phyloP scores from a whole-genome alignment of 2,113 vertebrate genomes.

The Panthera uncia region DNA sequence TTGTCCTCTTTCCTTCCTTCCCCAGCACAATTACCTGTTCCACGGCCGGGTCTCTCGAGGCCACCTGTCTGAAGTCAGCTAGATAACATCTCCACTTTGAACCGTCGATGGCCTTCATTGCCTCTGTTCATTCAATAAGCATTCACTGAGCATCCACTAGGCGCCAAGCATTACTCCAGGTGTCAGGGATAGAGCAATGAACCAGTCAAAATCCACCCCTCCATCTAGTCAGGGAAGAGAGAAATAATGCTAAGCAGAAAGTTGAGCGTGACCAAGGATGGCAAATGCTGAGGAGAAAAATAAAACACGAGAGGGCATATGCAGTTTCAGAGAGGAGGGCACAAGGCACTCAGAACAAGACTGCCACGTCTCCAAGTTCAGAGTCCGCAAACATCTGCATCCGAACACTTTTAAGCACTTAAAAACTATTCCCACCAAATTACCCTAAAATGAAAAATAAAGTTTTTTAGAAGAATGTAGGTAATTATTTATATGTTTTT shows the following conservation, averaged over 20 bases:
- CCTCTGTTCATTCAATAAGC: background rate
- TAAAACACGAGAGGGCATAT: background rate
- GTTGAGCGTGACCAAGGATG: background rate
- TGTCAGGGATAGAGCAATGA: background rate
- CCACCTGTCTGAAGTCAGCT: background rate
- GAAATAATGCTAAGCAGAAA: background rate
- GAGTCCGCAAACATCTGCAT: background rate
- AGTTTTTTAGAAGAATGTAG: background rate
- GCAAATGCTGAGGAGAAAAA: background rate
- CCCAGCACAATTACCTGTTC: background rate
- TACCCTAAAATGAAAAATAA: constrained; percentile 9
- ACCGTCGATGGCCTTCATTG: background rate
- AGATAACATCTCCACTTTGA: too few species aligned
- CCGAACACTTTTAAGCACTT: background rate
- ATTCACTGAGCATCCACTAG: background rate
- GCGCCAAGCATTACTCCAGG: background rate
- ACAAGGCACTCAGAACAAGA: too few species aligned
- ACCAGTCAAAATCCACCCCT: background rate
- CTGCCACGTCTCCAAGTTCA: accelerated
- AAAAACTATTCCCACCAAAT: background rate
- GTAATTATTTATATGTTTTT: background rate
- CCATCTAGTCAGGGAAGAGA: background rate
- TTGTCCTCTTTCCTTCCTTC: background rate
- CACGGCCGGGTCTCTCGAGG: background rate
- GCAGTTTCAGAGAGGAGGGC: background rate